Evolutionary conservation across 2,113 vertebrate species (phyloP), one percentile per base, ranked within the genome.

Genomic region (Blennius ocellaris): DNA sequence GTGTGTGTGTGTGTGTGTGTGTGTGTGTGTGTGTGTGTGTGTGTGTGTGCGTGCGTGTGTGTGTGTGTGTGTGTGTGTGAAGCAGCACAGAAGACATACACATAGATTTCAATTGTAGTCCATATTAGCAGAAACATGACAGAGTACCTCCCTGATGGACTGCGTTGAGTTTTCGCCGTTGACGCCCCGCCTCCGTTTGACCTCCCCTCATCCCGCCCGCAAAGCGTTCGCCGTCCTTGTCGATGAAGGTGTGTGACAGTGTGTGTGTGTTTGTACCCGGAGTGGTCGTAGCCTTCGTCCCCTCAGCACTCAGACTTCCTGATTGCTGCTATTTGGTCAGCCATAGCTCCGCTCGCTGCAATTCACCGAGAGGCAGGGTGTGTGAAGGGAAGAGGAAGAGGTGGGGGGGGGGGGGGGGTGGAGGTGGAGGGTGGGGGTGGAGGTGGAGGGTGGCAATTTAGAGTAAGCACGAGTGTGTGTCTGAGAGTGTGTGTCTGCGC

Each of bases 321-420:
- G 87, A 90, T 90, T 87, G 85, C 86, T 84, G 85, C 78, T 86
- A 90, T 92, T 90, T 90, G 86, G 80, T 82, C 82, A 77, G 68
- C 84, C 74, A 69, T 78, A 84, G 82, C 75, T 85, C 78, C 76
- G 41, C 81, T 80, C 49, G 16, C 81, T 83, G 86, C 85, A 82
- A 85, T 90, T 86, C 82, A 82, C 80, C 21, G 78, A 78, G 60
- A 78, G 40, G 64, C 40, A 15, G 76, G 59, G 21, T 60, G 70
- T 73, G 39, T 52, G 36, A 11, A 12, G 7, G 14, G 40, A 17
- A 30, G 30, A 50, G 44, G 54, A 6, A 39, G 39, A 70, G 30
- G n/a, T 59, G 54, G 14, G 57, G 41, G 39, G 54, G 72, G 62
- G 12, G 62, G 21, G 61, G 54, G 2, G 21, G 21, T 30, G 21